These are phyloP conservation scores for Bubo blakistoni DNA, from an alignment of 2,113 vertebrate genomes.

Conservation along the genomic window DNA sequence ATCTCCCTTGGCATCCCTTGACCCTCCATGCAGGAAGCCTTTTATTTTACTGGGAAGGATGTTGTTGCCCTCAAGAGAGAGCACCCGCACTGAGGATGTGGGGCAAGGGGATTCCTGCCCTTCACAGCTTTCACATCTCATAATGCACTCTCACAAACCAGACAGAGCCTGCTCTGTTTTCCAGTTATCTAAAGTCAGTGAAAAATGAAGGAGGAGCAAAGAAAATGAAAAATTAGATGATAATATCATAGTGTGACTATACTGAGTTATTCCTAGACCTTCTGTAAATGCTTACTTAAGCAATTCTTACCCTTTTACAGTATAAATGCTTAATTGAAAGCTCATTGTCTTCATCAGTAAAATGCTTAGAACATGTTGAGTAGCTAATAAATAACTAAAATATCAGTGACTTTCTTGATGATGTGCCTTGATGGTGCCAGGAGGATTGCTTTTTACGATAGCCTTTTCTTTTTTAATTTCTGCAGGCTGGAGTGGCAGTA, in stretches of 20 bases:
- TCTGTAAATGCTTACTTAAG: neutral
- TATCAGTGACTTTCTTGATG: neutral
- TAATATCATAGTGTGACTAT: neutral
- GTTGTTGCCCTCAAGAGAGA: neutral
- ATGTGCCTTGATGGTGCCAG: neutral
- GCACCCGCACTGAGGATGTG: neutral
- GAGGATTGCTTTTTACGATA: neutral
- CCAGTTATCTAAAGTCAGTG: neutral
- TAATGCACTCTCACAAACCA: fast-evolving
- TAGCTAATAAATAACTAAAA: neutral
- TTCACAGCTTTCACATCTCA: neutral
- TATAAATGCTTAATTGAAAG: neutral
- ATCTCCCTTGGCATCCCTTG: neutral
- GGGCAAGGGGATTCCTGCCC: neutral
- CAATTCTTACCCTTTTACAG: neutral
- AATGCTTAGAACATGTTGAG: neutral
- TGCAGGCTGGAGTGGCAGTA: neutral
- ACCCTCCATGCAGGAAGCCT: neutral
- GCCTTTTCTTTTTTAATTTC: neutral
- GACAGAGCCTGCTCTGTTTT: neutral
- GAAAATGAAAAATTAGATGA: neutral
- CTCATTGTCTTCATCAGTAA: neutral
- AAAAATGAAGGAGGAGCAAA: neutral
- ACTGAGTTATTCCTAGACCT: neutral
- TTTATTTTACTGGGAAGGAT: neutral